Evolutionary conservation across 2,797 vertebrate genomes (phyloP), one percentile per base, ranked within the genome.

Genomic region (Okamejei kenojei): DNA sequence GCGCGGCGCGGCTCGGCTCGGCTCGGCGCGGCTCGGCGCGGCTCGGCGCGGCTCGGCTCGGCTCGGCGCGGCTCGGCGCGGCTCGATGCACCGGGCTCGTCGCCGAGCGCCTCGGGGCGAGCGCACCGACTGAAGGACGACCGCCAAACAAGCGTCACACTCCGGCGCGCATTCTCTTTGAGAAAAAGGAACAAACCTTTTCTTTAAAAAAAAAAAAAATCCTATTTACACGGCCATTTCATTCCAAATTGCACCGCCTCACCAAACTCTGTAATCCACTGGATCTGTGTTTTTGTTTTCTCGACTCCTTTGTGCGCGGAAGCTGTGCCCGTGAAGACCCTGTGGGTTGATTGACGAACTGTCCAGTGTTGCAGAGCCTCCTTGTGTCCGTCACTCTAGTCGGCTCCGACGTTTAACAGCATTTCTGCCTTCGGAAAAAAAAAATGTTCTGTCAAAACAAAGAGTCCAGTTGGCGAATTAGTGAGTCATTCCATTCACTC

Each of bases 71-170:
- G 3, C 73, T 88, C 13, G 63, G 15, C 8, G 3, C 84, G 9
- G 61, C 7, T 65, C 15, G 11, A 88, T n/a, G 54, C 17, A 19
- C 17, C 61, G 17, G 8, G 6, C 15, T 32, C 29, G 1, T 45
- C 21, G 13, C n/a, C 23, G 65, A 17, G 6, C 84, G 61, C 58
- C 93, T 58, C 32, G 93, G 58, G n/a, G 15, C n/a, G 63, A n/a
- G 0, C 61, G 11, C 82, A 94, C 61, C 93, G 29, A 93, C 6
- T 93, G 63, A n/a, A 93, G 93, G 91, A 58, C 65, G 93, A 94
- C 94, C 68, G 23, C 32, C 23, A 15, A 9, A 10, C 7, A 23
- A 54, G 6, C 65, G 19, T 35, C 61, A n/a, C 68, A 54, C 7
- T 15, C 32, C 29, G 76, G 4, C 29, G 76, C 9, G 1, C 58